phyloP scores from a whole-genome alignment of 2,888 invertebrate genomes.

The Aleiodes leptofemur region DNA sequence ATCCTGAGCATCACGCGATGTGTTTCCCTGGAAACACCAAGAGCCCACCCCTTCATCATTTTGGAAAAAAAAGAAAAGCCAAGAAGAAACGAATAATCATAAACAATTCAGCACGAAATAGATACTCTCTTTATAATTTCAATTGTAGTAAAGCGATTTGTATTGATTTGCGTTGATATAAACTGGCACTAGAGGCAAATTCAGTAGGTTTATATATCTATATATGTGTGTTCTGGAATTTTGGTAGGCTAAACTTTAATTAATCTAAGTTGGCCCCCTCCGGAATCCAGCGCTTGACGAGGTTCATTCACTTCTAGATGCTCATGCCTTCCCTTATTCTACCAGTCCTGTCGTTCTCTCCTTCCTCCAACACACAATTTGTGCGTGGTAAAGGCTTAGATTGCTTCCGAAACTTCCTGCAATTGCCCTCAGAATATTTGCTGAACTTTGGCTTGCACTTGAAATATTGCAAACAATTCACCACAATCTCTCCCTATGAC shows the following conservation, averaged over 20 bases:
- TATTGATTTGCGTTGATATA: constrained; percentile 22
- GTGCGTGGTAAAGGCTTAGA: constrained; percentile 37
- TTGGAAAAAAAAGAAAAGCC: not conserved
- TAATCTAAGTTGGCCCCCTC: constrained; percentile 42
- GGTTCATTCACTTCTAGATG: constrained; percentile 17
- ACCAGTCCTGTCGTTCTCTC: not conserved
- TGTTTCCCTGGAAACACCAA: constrained; percentile 33
- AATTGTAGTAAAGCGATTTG: no score
- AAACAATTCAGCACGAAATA: no score
- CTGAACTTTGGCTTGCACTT: constrained; percentile 9
- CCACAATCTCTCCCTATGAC: not conserved
- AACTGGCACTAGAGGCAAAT: not conserved
- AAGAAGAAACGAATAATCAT: not conserved
- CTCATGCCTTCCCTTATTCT: constrained; percentile 7
- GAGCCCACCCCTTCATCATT: constrained; percentile 3
- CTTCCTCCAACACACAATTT: constrained; percentile 7
- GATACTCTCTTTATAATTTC: no score
- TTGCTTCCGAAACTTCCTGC: constrained; percentile 39
- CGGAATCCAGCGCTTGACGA: constrained; percentile 41
- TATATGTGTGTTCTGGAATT: constrained; percentile 13
- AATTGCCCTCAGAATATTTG: constrained; percentile 31
- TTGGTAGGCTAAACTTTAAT: constrained; percentile 44
- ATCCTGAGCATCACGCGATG: constrained; percentile 33
- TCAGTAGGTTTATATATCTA: not conserved
- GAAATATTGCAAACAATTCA: constrained; percentile 12